Evolutionary conservation across 2,888 invertebrate genomes (phyloP), one percentile per base, ranked within the genome.

Genomic region (Caenorhabditis imperialis): DNA sequence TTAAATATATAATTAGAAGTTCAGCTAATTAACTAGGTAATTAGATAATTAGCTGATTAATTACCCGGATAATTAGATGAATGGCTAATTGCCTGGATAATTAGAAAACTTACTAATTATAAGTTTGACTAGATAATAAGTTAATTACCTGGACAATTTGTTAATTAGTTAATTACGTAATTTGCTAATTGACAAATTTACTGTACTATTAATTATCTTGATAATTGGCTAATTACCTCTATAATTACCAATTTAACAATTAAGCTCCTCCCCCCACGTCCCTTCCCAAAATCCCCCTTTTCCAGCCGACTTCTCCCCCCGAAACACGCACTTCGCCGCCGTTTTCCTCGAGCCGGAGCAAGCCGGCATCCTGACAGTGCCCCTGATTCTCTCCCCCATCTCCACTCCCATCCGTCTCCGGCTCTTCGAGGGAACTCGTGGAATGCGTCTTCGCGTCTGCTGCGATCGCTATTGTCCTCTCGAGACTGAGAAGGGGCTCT

Each of bases 401-500:
- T 30, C 71, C 3, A 71, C 77, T 2, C 16, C 38, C 7, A 72
- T 84, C 44, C 75, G 77, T 3, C 81, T 86, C 55, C 69, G 78
- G 16, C 73, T 73, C 3, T 86, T 82, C 78, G 86, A 86, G 48
- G 84, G 81, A n/a, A 78, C 82, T 10, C 67, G 83, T 14, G 82
- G 83, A 47, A 69, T 85, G 4, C 81, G 81, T 12, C 55, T 86
- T 22, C 57, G 84, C 5, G 79, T 84, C 8, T 86, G 86, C 51
- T 86, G 86, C 53, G 85, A 86, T 48, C 48, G 78, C 6, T 74
- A 55, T 18, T 86, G 86, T 77, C 84, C 84, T 2, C 73, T 84
- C 37, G 79, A 81, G 22, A 85, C 86, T 14, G 84, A 86, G 22
- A 37, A 47, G 8, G 85, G 84, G 44, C 60, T 85, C 8, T 75